Evolutionary conservation across 2,113 vertebrate species (phyloP).

Genomic region (Lynx canadensis): DNA sequence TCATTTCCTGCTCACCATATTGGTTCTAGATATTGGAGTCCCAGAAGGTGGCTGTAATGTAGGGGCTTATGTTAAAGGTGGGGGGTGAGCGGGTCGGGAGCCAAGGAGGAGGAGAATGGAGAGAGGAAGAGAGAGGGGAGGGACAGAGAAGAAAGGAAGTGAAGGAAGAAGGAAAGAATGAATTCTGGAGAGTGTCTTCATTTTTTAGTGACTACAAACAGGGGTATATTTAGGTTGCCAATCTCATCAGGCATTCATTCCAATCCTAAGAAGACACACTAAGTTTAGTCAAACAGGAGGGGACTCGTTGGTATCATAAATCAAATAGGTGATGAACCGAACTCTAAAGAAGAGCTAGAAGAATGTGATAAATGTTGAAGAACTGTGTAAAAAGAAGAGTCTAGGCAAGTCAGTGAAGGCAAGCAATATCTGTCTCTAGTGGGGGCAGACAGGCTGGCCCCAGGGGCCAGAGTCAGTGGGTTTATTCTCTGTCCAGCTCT

Average conservation of each 20-base stretch:
- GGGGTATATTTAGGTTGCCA: neutral
- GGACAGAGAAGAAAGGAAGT: too few relatives aligned
- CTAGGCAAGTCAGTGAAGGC: neutral
- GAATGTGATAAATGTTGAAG: neutral
- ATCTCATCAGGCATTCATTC: neutral
- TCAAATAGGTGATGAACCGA: neutral
- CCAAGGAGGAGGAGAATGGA: fast-evolving
- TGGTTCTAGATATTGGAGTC: neutral
- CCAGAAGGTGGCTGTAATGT: neutral
- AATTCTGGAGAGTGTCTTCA: neutral
- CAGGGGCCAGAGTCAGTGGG: neutral
- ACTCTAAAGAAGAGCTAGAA: constrained; percentile 2
- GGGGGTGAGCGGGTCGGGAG: too few relatives aligned
- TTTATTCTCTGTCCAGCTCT: neutral
- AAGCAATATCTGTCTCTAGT: neutral
- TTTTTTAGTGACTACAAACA: neutral
- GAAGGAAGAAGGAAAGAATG: too few relatives aligned
- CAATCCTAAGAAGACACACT: neutral
- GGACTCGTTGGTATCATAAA: neutral
- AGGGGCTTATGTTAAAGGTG: neutral
- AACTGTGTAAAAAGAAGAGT: neutral
- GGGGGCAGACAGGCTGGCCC: neutral
- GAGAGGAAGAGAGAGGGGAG: too few relatives aligned
- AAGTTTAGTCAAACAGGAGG: neutral
- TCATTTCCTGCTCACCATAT: neutral